Conservation (phyloP, 92 coral and sea anemone genomes). For the Virgularia gustaviana region DNA sequence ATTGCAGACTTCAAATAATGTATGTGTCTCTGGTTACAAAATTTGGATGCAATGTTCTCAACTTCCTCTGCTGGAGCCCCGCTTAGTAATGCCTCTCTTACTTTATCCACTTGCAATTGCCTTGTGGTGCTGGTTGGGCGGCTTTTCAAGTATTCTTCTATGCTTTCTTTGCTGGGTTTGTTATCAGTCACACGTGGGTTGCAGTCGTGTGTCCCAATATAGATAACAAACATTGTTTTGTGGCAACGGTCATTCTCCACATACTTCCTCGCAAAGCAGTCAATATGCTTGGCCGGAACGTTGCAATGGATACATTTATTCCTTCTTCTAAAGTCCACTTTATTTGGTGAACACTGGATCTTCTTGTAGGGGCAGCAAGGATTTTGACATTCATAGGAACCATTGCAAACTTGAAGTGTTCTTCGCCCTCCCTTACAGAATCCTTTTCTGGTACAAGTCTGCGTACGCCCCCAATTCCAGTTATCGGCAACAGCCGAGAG, state of each 20-base stretch:
- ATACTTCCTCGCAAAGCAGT: conserved; percentile 51
- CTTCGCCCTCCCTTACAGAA: conserved; percentile 45
- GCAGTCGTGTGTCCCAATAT: conserved; percentile 45
- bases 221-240: conserved; percentile 48
- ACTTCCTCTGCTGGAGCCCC: conserved; percentile 35
- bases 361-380: conserved; percentile 32
- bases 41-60: conserved; percentile 32
- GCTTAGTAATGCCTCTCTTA: conserved; percentile 49
- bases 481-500: conserved; percentile 29
- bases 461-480: conserved; percentile 52
- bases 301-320: conserved; percentile 39
- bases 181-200: conserved; percentile 12
- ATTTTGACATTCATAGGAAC: conserved; percentile 41
- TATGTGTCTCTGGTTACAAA: conserved; percentile 46
- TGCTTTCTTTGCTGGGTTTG: conserved; percentile 12
- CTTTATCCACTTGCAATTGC: conserved; percentile 48
- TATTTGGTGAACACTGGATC: conserved; percentile 30
- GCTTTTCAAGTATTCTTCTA: conserved; percentile 1
- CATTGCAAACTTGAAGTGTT: conserved; percentile 41
- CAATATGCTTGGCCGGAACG: neutral
- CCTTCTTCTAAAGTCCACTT: conserved; percentile 38
- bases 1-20: too few species aligned
- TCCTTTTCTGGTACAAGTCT: conserved; percentile 30
- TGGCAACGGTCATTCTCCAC: conserved; percentile 60
- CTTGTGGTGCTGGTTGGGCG: conserved; percentile 13